Evolutionary conservation across 23 tunicate genomes (phyloP), one percentile per base, ranked within the genome.

Genomic region (Ciona savignyi): DNA sequence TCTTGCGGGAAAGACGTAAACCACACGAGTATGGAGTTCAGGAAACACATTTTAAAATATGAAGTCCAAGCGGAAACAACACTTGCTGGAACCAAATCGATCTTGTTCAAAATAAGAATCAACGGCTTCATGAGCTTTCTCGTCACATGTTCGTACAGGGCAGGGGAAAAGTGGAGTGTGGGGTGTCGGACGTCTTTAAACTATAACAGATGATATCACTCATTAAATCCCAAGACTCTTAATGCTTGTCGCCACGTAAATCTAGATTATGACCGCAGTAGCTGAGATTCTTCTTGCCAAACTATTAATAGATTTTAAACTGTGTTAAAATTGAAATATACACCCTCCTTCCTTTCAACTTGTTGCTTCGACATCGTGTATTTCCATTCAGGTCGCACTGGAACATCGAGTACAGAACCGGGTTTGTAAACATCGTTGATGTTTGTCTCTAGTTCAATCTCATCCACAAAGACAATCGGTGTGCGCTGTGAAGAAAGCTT

Each of bases 211-310:
- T 71, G 31, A 93, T 60, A 51, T 93, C 94, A 51, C 94, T 70
- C 85, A 81, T 86, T 67, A n/a, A n/a, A n/a, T 63, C 86, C 98
- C 0, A 81, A 29, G 23, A 93, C 93, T 29, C 98, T 69, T 95
- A 95, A 87, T 6, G 77, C 77, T 75, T 90, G 97, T 27, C 97
- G 73, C 97, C 97, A 90, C 30, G 97, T 90, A 83, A 80, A 81
- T 84, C 99, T 20, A 95, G 64, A 70, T 95, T 95, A 75, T 95
- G 99, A 35, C 87, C 99, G 68, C 87, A 95, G 66, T 95, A 95
- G 66, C 95, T 87, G 64, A 95, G 83, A 26, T 73, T 29, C 51
- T 82, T 65, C 42, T 64, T 84, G 21, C 79, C 82, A 76, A 82
- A 87, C 2, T 79, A 61, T 30, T 66, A 2, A 62, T 95, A 78